Percentiles rank a stretch among this genome's conserved stretches.
Evolutionary conservation across 2,888 invertebrate species (phyloP).

Genomic region (Choristoneura rosaceana): DNA sequence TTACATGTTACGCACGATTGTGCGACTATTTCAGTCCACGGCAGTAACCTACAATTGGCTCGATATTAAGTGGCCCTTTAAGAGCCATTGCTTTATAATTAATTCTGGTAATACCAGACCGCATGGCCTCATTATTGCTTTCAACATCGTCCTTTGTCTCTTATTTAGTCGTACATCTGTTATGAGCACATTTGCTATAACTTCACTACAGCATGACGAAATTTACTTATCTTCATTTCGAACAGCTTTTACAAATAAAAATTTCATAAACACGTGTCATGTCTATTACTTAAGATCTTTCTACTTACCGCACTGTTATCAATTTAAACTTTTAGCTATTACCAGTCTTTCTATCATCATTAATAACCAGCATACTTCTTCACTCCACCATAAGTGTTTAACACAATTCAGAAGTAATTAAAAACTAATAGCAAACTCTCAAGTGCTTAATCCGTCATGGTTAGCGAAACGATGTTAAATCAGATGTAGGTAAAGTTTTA

Average conservation of each 20-base stretch:
- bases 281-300: not conserved
- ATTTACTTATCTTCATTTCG: not conserved
- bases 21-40: not conserved
- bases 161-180: slow-evolving; percentile 10
- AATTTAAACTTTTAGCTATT: slow-evolving; percentile 6
- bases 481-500: slow-evolving; percentile 41
- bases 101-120: slow-evolving; percentile 22
- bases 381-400: slow-evolving; percentile 10
- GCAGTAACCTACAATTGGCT: slow-evolving; percentile 1
- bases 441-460: slow-evolving; percentile 33
- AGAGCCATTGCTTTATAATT: slow-evolving; percentile 12
- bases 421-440: slow-evolving; percentile 29
- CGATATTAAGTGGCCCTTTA: not conserved
- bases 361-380: slow-evolving; percentile 10
- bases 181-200: not conserved
- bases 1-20: not conserved
- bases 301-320: not conserved
- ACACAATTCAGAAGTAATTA: slow-evolving; percentile 25
- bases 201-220: not conserved
- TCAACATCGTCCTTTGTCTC: slow-evolving; percentile 22
- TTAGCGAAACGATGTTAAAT: slow-evolving; percentile 31
- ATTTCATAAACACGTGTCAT: not conserved
- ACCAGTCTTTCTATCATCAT: slow-evolving; percentile 5
- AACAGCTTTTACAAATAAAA: not conserved
- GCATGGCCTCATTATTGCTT: slow-evolving; percentile 18